Conservation (phyloP, 2,113 vertebrate species). For the Ophthalmolycus amberensis region DNA sequence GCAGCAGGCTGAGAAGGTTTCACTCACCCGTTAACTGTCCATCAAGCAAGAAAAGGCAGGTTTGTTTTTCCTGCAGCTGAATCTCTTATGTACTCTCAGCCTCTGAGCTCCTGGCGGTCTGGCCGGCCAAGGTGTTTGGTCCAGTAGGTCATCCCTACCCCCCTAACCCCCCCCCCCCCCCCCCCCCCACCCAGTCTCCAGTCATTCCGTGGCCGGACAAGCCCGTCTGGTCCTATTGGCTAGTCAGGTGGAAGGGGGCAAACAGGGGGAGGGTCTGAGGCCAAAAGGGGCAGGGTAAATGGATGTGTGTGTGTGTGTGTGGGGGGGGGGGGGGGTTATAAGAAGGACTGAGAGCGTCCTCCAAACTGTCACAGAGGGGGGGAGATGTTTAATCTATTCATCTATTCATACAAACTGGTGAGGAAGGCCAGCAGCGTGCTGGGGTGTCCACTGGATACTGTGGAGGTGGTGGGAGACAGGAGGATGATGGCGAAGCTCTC, state of each 20-base stretch:
- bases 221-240: constrained; percentile 70
- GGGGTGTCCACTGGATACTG: no score
- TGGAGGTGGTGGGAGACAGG: no score
- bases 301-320: neutral
- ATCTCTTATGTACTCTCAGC: neutral
- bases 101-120: constrained; percentile 33
- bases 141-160: constrained; percentile 35
- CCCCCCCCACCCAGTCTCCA: constrained; percentile 28
- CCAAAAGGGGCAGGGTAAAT: constrained; percentile 24
- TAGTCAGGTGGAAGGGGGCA: constrained; percentile 67
- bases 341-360: constrained; percentile 36
- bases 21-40: neutral
- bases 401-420: no score
- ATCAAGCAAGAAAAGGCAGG: neutral
- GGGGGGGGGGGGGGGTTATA: neutral
- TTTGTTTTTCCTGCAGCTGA: neutral
- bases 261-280: constrained; percentile 58
- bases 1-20: constrained; percentile 5
- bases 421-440: no score
- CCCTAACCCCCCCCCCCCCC: neutral
- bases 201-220: constrained; percentile 44
- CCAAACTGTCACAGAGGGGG: constrained; percentile 27
- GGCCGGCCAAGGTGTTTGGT: constrained; percentile 56
- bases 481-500: no score
- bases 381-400: neutral